Conservation (phyloP, 2,888 invertebrate genomes). For the Diarsia dahlii region DNA sequence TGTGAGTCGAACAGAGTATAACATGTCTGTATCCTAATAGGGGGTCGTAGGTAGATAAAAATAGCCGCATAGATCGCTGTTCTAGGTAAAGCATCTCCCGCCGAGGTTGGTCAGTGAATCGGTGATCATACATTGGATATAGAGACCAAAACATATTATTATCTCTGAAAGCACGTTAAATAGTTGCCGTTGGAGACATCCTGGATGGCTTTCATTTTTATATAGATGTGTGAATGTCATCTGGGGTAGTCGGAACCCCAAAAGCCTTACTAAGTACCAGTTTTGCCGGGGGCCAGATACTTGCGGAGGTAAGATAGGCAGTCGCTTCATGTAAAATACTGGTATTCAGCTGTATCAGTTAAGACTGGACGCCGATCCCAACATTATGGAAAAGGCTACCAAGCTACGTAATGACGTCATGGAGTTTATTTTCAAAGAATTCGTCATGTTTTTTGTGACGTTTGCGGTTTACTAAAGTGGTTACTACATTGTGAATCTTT, state of each 20-base stretch:
- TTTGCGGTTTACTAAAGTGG: slow-evolving; percentile 2
- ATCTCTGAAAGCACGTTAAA: not conserved
- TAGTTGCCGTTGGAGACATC: not conserved
- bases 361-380: not conserved
- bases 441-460: not conserved
- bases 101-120: not conserved
- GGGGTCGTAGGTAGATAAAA: not conserved
- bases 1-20: not conserved
- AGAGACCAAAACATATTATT: not conserved
- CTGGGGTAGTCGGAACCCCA: not conserved
- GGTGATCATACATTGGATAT: not conserved
- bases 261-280: not conserved
- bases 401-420: not conserved
- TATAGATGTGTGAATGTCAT: not conserved
- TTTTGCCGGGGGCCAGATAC: not conserved
- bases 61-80: not conserved
- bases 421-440: not conserved
- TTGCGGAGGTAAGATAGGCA: not conserved
- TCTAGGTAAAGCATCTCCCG: not conserved
- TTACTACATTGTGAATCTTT: not conserved
- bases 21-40: not conserved
- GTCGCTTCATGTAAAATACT: not conserved
- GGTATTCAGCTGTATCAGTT: not conserved
- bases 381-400: not conserved
- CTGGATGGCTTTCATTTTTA: not conserved